phyloP scores from a whole-genome alignment of 2,888 invertebrate species.

The Arge pagana region DNA sequence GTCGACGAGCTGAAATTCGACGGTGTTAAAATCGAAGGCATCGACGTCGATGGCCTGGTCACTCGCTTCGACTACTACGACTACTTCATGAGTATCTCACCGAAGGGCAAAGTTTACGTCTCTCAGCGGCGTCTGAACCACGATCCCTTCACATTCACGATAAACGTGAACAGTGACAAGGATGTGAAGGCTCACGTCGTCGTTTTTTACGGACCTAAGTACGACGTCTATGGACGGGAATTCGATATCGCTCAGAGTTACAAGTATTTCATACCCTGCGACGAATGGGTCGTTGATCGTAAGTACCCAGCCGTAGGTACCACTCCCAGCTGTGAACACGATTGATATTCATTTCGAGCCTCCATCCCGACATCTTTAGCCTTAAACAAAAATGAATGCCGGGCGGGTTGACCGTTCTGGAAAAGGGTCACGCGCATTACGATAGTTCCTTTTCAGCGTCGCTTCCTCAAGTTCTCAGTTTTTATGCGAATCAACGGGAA shows the following conservation, averaged over 20 bases:
- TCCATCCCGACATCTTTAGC: background rate
- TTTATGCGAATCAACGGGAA: slow-evolving; percentile 18
- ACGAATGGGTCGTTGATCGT: slow-evolving; percentile 56
- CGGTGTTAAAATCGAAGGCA: slow-evolving; percentile 67
- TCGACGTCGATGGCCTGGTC: slow-evolving; percentile 67
- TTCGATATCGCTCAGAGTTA: slow-evolving; percentile 63
- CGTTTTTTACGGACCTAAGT: slow-evolving; percentile 73
- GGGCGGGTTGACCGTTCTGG: too few species aligned
- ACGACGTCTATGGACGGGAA: slow-evolving; percentile 63
- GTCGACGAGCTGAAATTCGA: slow-evolving; percentile 66
- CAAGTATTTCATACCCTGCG: slow-evolving; percentile 67
- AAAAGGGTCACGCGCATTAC: too few species aligned
- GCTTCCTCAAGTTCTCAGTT: background rate
- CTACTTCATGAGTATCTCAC: slow-evolving; percentile 68
- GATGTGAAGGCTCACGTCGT: slow-evolving; percentile 65
- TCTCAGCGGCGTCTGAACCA: slow-evolving; percentile 74
- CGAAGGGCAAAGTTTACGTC: slow-evolving; percentile 62
- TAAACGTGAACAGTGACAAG: slow-evolving; percentile 66
- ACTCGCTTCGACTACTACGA: slow-evolving; percentile 74
- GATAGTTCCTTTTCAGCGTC: too few species aligned
- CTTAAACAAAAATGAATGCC: too few species aligned
- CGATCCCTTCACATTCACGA: slow-evolving; percentile 67
- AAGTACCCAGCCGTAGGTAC: slow-evolving; percentile 33
- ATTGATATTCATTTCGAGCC: slow-evolving; percentile 12
- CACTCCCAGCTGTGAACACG: too few species aligned